Percentiles rank a stretch among this genome's conserved stretches.
Conservation (phyloP, 2,888 invertebrate genomes). For the Cerastoderma edule region DNA sequence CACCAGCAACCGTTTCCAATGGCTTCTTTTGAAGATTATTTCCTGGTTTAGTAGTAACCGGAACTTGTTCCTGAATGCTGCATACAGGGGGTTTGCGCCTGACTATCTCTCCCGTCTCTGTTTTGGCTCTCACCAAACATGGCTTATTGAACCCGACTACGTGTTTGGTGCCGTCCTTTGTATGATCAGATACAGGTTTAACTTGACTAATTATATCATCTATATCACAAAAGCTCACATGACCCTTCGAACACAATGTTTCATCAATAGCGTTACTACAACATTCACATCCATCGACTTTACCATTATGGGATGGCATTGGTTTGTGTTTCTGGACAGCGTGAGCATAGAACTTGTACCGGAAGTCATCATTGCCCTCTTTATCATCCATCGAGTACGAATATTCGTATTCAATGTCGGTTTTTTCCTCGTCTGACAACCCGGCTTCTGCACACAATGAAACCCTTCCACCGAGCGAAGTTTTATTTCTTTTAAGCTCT, state of each 20-base stretch:
- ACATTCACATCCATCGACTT: background rate
- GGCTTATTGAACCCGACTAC: background rate
- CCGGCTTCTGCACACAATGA: constrained; percentile 9
- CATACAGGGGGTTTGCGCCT: background rate
- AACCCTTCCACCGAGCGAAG: constrained; percentile 35
- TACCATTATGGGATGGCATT: background rate
- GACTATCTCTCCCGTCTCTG: background rate
- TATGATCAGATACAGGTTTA: background rate
- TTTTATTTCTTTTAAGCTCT: constrained; percentile 18
- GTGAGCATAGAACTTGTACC: constrained; percentile 39
- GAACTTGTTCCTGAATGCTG: constrained; percentile 20
- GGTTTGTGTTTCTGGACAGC: constrained; percentile 6
- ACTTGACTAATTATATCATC: background rate
- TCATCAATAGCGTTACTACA: background rate
- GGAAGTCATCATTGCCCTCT: constrained; percentile 36
- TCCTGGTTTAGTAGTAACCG: no score
- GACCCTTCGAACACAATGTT: constrained; percentile 5
- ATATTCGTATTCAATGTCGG: constrained; percentile 45
- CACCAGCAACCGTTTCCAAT: no score
- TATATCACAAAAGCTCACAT: constrained; percentile 21
- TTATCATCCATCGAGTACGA: constrained; percentile 38
- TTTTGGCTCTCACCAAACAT: background rate
- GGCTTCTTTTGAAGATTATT: no score
- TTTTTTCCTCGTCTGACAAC: background rate
- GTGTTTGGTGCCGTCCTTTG: background rate